These are phyloP conservation scores for Petrocephalus sullivani DNA, from an alignment of 2,797 vertebrate genomes.

Conservation along the genomic window DNA sequence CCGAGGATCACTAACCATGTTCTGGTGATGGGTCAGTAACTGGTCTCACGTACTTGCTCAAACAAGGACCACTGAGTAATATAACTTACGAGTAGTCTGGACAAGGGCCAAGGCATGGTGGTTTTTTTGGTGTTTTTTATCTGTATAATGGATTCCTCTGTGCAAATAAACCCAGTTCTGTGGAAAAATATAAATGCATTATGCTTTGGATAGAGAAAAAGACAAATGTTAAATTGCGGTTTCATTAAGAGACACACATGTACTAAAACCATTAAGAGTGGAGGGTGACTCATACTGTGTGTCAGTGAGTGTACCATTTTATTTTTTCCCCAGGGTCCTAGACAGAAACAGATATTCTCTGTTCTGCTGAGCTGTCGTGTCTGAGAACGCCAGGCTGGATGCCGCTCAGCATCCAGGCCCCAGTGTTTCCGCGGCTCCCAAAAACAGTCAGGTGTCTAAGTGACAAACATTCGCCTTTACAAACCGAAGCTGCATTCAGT, in stretches of 20 bases:
- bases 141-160: not conserved
- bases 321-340: constrained; percentile 11
- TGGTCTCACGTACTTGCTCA: not conserved
- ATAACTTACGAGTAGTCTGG: constrained; percentile 6
- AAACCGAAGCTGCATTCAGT: not conserved
- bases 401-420: constrained; percentile 24
- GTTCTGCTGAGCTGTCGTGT: not conserved
- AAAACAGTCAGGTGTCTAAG: not conserved
- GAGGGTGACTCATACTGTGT: not conserved
- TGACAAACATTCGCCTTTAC: constrained; percentile 8
- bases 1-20: not conserved
- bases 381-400: not conserved
- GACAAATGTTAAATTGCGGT: not conserved
- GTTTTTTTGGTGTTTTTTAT: not conserved
- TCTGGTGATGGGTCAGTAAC: constrained; percentile 11
- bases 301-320: not conserved
- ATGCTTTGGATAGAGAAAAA: not conserved
- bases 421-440: constrained; percentile 13
- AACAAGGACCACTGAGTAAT: not conserved
- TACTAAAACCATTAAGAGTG: not conserved
- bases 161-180: not conserved
- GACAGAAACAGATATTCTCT: not conserved
- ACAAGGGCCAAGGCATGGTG: not conserved
- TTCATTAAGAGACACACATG: not conserved
- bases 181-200: not conserved